Evolutionary conservation across 2,797 vertebrate genomes (phyloP).

Genomic region (Sebastes nivosus): DNA sequence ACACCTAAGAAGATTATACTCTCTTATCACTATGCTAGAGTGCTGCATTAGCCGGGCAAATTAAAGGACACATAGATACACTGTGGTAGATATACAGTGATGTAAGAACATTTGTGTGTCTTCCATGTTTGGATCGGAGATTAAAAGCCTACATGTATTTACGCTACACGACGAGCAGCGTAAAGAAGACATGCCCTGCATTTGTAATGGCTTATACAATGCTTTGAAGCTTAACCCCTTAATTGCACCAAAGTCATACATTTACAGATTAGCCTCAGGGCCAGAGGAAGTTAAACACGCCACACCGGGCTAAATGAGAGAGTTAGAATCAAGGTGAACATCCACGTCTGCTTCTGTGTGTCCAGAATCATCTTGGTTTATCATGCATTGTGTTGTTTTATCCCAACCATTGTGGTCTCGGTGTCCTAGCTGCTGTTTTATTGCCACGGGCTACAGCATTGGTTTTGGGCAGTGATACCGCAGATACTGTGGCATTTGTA

Average conservation of each 20-base stretch:
- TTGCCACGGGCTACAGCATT: constrained; percentile 58
- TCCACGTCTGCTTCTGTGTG: not conserved
- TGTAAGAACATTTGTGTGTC: constrained; percentile 59
- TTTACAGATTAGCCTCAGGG: constrained; percentile 43
- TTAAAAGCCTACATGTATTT: constrained; percentile 65
- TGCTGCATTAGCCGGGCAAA: constrained; percentile 78
- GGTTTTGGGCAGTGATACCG: constrained; percentile 63
- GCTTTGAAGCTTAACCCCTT: constrained; percentile 67
- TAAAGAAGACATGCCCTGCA: constrained; percentile 37
- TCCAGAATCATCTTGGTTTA: constrained; percentile 12
- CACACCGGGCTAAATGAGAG: constrained; percentile 15
- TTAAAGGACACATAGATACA: constrained; percentile 73
- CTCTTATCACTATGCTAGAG: constrained; percentile 80
- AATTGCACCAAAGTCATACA: constrained; percentile 41
- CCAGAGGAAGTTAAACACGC: constrained; percentile 38
- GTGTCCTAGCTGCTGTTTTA: constrained; percentile 52
- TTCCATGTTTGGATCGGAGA: constrained; percentile 70
- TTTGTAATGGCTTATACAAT: constrained; percentile 47
- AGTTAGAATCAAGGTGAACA: not conserved
- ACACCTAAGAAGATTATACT: constrained; percentile 84
- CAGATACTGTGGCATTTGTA: constrained; percentile 74
- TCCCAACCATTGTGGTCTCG: constrained; percentile 17
- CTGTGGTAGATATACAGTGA: constrained; percentile 64
- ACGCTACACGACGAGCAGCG: constrained; percentile 42
- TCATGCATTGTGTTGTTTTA: constrained; percentile 35